These are phyloP conservation scores for Synergus japonicus DNA, from an alignment of 2,888 invertebrate genomes.

Conservation along the genomic window DNA sequence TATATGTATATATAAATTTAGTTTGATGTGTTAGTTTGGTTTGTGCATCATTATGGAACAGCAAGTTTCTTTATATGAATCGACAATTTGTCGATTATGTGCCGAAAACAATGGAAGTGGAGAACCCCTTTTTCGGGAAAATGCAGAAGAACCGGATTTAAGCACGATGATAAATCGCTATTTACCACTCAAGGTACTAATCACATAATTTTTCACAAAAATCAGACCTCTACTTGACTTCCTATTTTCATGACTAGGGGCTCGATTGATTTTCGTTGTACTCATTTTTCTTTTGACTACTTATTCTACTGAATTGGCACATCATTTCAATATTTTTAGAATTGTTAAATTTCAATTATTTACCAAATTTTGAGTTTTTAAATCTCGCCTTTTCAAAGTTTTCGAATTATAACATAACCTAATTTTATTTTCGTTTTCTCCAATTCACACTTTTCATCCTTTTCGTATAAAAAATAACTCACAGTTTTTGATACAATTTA, in stretches of 20 bases:
- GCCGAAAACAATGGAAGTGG: conserved; percentile 86
- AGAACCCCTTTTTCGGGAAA: conserved; percentile 81
- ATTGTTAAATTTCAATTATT: neutral
- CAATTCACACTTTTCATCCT: no score
- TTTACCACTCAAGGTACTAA: conserved; percentile 85
- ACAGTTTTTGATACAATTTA: no score
- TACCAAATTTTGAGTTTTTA: neutral
- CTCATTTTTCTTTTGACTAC: conserved; percentile 51
- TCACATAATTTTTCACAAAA: conserved; percentile 47
- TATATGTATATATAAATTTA: no score
- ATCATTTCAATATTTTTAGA: neutral
- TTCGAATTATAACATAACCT: conserved; percentile 20
- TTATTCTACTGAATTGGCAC: conserved; percentile 15
- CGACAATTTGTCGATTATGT: conserved; percentile 87
- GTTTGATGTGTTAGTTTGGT: neutral
- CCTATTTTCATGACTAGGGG: conserved; percentile 67
- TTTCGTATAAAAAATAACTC: no score
- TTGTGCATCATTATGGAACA: conserved; percentile 66
- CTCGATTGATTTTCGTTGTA: conserved; percentile 71
- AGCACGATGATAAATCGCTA: conserved; percentile 85
- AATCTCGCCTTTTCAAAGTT: neutral
- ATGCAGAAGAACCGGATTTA: conserved; percentile 82
- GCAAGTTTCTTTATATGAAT: conserved; percentile 81
- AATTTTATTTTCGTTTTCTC: neutral
- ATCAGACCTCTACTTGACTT: conserved; percentile 73